Conservation (phyloP, 2,113 vertebrate species). For the Corvus hawaiiensis region DNA sequence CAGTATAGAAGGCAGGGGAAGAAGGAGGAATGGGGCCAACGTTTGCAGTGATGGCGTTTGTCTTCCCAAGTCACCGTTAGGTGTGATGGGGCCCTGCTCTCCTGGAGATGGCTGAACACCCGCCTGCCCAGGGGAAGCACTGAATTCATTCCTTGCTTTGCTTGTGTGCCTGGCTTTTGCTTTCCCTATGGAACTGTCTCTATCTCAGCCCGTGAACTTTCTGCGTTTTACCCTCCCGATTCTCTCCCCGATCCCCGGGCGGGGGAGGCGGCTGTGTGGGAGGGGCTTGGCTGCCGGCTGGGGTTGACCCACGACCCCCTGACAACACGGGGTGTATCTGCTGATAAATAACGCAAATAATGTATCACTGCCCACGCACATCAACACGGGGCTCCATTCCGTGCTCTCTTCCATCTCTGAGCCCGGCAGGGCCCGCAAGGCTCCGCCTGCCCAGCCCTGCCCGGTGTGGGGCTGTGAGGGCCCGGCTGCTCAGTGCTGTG, state of each 20-base stretch:
- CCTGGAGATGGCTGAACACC: neutral
- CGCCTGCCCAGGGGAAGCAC: neutral
- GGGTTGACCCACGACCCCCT: fast-evolving
- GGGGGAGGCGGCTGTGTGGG: neutral
- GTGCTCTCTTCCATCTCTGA: neutral
- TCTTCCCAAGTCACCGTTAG: neutral
- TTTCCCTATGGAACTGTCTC: neutral
- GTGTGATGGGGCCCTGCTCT: neutral
- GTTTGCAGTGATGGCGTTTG: neutral
- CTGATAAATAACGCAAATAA: neutral
- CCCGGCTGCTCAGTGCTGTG: neutral
- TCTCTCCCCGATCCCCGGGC: neutral
- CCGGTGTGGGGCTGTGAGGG: neutral
- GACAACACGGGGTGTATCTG: neutral
- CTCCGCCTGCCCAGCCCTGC: neutral
- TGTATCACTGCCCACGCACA: neutral
- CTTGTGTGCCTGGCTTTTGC: fast-evolving
- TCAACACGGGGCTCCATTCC: fast-evolving
- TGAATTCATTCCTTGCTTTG: neutral
- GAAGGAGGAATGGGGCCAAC: neutral
- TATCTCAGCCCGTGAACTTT: neutral
- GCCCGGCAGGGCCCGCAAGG: neutral
- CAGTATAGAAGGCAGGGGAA: fast-evolving
- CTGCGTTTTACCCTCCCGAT: too few relatives aligned
- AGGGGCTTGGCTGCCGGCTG: neutral